Evolutionary conservation across 1,140 invertebrate genomes (phyloP).

Genomic region (Marisa cornuarietis): DNA sequence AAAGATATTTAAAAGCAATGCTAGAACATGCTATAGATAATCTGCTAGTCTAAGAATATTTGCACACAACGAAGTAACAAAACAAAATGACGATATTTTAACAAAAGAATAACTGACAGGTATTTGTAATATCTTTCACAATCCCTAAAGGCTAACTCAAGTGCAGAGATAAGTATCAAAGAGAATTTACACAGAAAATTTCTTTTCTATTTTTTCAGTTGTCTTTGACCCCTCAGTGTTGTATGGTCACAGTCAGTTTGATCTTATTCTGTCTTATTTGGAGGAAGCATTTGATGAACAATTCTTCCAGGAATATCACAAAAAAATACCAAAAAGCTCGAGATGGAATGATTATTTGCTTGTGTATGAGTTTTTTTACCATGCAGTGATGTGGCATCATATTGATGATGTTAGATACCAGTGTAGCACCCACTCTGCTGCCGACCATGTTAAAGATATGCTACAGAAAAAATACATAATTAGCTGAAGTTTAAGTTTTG

Average conservation of each 20-base stretch:
- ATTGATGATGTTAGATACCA: slow-evolving; percentile 10
- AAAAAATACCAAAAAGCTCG: slow-evolving; percentile 1
- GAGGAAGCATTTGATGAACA: slow-evolving; percentile 21
- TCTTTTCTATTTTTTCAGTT: slow-evolving; percentile 8
- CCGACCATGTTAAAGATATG: slow-evolving; percentile 15
- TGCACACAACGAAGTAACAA: background rate
- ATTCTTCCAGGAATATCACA: slow-evolving; percentile 23
- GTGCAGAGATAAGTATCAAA: background rate
- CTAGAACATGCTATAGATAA: background rate
- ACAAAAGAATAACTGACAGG: background rate
- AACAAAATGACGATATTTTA: background rate
- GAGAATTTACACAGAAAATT: no score
- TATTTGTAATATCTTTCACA: background rate
- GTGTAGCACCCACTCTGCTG: background rate
- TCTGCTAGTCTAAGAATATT: no score
- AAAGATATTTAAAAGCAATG: background rate
- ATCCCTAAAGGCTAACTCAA: background rate
- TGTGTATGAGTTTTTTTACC: slow-evolving; percentile 25
- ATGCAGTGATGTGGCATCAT: slow-evolving; percentile 24
- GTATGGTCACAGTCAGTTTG: slow-evolving; percentile 19
- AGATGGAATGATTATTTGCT: slow-evolving; percentile 13
- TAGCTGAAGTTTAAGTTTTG: background rate
- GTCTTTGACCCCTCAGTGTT: slow-evolving; percentile 25
- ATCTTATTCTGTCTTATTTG: slow-evolving; percentile 13
- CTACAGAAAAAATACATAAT: background rate